Conservation (phyloP, 2,888 invertebrate species). For the Vesta saturnalis region DNA sequence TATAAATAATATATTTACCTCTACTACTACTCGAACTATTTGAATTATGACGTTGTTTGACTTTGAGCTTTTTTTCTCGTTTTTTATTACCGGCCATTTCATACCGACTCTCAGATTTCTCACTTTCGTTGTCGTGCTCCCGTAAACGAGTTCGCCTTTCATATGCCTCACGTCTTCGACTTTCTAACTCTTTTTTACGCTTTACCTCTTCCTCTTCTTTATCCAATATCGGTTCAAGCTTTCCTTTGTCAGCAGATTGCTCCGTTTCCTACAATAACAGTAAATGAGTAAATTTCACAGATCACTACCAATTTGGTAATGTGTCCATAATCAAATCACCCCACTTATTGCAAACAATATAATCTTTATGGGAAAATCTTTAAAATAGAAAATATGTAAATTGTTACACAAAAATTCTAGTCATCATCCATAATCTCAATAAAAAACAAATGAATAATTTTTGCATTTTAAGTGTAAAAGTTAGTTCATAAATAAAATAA, state of each 20-base stretch:
- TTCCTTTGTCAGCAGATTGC: constrained; percentile 33
- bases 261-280: constrained; percentile 29
- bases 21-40: constrained; percentile 47
- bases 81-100: constrained; percentile 58
- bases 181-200: constrained; percentile 62
- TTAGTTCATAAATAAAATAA: too few relatives aligned
- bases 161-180: constrained; percentile 57
- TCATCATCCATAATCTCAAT: too few relatives aligned
- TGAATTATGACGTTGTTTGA: constrained; percentile 39
- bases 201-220: constrained; percentile 63
- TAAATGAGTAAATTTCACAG: too few relatives aligned
- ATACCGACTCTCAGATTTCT: constrained; percentile 51
- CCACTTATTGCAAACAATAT: too few relatives aligned
- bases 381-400: too few relatives aligned
- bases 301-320: too few relatives aligned
- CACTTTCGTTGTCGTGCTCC: constrained; percentile 59
- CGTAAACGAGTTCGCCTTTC: constrained; percentile 68
- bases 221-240: constrained; percentile 51
- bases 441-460: too few relatives aligned
- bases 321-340: too few relatives aligned
- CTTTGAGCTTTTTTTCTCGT: constrained; percentile 50
- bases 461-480: too few relatives aligned
- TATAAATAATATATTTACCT: constrained; percentile 40
- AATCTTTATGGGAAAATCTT: too few relatives aligned
- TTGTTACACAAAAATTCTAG: too few relatives aligned